phyloP scores from a whole-genome alignment of 2,888 invertebrate genomes.

The Mesorhabditis spiculigera region DNA sequence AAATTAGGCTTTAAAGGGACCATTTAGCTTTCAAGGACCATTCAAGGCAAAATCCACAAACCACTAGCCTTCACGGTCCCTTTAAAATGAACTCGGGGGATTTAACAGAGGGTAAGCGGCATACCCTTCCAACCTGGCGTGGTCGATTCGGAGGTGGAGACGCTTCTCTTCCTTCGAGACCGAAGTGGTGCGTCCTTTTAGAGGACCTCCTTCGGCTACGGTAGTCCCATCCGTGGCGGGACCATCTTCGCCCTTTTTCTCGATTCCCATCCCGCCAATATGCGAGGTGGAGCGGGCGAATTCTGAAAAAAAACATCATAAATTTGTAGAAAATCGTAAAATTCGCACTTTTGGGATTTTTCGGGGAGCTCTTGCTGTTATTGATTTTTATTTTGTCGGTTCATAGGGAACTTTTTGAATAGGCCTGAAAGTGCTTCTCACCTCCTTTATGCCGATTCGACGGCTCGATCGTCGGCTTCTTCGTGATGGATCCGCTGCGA shows the following conservation, averaged over 20 bases:
- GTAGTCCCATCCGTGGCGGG: slow-evolving; percentile 12
- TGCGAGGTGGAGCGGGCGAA: slow-evolving; percentile 52
- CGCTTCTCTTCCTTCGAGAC: slow-evolving; percentile 29
- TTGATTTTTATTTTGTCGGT: too few species aligned
- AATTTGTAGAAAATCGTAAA: too few species aligned
- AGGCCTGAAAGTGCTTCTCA: slow-evolving; percentile 2
- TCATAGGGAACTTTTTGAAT: too few species aligned
- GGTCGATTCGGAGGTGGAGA: slow-evolving; percentile 33
- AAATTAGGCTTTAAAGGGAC: too few species aligned
- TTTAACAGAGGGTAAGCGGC: too few species aligned
- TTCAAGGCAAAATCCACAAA: not conserved
- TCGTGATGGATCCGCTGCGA: slow-evolving; percentile 43
- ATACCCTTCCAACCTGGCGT: slow-evolving; percentile 9
- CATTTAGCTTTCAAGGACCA: too few species aligned
- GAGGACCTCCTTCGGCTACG: slow-evolving; percentile 13
- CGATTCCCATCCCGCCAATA: slow-evolving; percentile 49
- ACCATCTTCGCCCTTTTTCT: slow-evolving; percentile 18
- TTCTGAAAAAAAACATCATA: slow-evolving; percentile 28
- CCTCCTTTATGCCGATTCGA: not conserved
- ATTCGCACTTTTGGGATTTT: too few species aligned
- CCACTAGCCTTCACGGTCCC: not conserved
- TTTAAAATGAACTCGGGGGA: too few species aligned
- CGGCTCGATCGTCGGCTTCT: slow-evolving; percentile 31
- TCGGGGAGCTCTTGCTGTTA: too few species aligned
- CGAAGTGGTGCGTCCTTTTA: slow-evolving; percentile 14